Evolutionary conservation across 2,797 vertebrate species (phyloP).

Genomic region (Otus scops): DNA sequence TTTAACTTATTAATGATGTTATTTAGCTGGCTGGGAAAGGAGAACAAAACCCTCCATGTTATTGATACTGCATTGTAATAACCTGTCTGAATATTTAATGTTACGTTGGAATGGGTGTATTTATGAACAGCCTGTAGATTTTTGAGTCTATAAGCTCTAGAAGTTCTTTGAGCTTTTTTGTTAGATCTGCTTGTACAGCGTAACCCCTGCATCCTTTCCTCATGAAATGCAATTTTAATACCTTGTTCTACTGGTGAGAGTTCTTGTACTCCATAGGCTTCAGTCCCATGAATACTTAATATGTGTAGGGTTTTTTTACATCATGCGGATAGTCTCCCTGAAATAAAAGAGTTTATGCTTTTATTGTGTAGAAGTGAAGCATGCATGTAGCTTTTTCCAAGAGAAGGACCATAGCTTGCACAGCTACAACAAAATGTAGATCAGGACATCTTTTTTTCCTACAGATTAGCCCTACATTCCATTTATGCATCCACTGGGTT

Average conservation of each 20-base stretch:
- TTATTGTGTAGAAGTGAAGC: background rate
- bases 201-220: background rate
- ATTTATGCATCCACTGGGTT: background rate
- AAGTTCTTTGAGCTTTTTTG: background rate
- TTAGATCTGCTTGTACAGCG: background rate
- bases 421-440: background rate
- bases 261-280: background rate
- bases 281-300: rapidly evolving
- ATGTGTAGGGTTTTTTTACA: background rate
- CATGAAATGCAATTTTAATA: background rate
- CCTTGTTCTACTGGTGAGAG: background rate
- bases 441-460: background rate
- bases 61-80: background rate
- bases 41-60: rapidly evolving
- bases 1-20: background rate
- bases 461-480: background rate
- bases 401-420: background rate
- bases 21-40: background rate
- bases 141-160: background rate
- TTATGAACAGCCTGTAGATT: background rate
- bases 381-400: background rate
- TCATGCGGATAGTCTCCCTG: background rate
- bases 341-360: background rate
- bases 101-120: background rate
- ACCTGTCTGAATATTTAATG: background rate